Percentiles rank a stretch among this genome's conserved stretches.
Evolutionary conservation across 1,140 invertebrate species (phyloP).

Genomic region (Kradibia gibbosae): DNA sequence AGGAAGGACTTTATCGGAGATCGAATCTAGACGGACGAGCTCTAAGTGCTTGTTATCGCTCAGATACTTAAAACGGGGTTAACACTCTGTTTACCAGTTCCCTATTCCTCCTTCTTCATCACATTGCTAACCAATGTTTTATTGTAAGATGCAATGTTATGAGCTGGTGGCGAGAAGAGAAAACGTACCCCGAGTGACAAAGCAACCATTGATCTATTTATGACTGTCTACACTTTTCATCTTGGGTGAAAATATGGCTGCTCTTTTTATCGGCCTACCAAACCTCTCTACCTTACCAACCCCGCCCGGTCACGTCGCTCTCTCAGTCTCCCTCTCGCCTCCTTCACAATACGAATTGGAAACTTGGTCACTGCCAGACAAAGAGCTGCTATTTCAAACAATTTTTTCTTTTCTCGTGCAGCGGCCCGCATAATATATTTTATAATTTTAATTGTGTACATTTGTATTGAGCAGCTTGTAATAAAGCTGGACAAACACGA

Average conservation of each 20-base stretch:
- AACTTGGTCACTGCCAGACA: background rate
- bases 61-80: constrained; percentile 55
- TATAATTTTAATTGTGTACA: background rate
- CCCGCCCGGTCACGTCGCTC: too few species aligned
- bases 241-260: background rate
- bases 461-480: background rate
- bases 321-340: background rate
- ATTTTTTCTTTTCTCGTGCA: background rate
- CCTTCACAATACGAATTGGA: background rate
- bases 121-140: constrained; percentile 42
- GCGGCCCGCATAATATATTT: background rate
- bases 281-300: background rate
- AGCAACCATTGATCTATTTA: constrained; percentile 9
- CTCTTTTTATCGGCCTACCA: background rate
- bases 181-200: background rate
- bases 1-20: constrained; percentile 13
- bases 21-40: constrained; percentile 25
- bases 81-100: constrained; percentile 59
- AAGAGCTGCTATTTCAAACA: background rate
- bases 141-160: background rate
- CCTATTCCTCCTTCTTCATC: constrained; percentile 44
- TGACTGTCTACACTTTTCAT: too few species aligned
- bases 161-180: background rate
- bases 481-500: background rate
- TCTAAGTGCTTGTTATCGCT: constrained; percentile 43